phyloP scores from a whole-genome alignment of 2,888 invertebrate genomes.

The Microchrysa polita region DNA sequence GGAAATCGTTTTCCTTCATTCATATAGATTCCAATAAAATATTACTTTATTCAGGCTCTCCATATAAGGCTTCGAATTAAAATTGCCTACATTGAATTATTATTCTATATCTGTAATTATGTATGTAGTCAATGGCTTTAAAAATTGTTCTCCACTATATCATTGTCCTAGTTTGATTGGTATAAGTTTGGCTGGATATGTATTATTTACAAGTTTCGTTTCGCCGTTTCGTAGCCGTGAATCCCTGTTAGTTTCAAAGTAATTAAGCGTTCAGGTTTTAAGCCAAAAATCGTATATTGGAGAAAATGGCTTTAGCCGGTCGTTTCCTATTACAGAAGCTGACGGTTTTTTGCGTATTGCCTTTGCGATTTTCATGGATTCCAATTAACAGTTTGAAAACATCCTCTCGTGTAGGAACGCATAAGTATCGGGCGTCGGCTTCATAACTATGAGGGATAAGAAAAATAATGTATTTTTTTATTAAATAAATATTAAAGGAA shows the following conservation, averaged over 20 bases:
- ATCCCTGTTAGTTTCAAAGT: not conserved
- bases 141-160: too few species aligned
- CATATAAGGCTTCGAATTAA: not conserved
- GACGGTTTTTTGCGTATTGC: conserved; percentile 67
- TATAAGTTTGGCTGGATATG: too few species aligned
- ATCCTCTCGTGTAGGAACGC: conserved; percentile 72
- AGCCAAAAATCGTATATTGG: conserved; percentile 72
- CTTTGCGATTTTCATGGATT: conserved; percentile 70
- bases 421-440: conserved; percentile 69
- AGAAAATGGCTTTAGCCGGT: conserved; percentile 70
- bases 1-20: too few species aligned
- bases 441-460: conserved; percentile 64
- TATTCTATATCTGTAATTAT: too few species aligned
- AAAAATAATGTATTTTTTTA: not conserved
- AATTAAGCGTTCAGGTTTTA: too few species aligned
- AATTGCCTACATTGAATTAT: conserved; percentile 34
- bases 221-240: not conserved
- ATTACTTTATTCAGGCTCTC: conserved; percentile 13
- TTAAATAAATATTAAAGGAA: conserved; percentile 27
- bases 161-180: too few species aligned
- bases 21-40: not conserved
- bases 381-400: conserved; percentile 70
- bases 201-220: not conserved
- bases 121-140: too few species aligned
- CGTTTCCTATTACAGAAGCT: conserved; percentile 72